Base-by-base conservation (phyloP, 2,797 vertebrate species). In the Oreochromis mossambicus region DNA sequence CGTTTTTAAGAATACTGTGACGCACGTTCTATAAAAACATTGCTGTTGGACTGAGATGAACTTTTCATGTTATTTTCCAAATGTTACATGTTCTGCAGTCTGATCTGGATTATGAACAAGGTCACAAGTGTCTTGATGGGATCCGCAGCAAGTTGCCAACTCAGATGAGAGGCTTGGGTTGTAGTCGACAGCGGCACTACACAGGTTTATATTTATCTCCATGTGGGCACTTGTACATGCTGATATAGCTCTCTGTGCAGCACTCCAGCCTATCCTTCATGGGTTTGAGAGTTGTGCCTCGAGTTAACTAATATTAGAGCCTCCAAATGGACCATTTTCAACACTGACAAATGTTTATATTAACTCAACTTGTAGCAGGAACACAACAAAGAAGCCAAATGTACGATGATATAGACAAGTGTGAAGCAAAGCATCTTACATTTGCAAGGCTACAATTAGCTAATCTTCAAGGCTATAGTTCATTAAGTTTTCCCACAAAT, bases 121-220 rank as follows among this genome's bases (percentile, higher is more conserved):
- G 79, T 88, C 80, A 83, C 8, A n/a, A 81, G 75, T 52, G 75
- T 82, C 77, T 84, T 79, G 79, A 91, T 86, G 80, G 70, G 73
- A 55, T 86, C 80, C 75, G 80, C 54, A 73, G 46, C 63, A 15
- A 82, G 81, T 73, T 86, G 68, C 76, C 61, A 61, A 26, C 78
- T 81, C 4, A 36, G 82, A 86, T 86, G 70, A 91, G 86, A 91
- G 84, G 83, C 70, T 84, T 50, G 73, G 9, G 19, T 84, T 78
- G 12, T 52, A 76, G 77, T 46, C 61, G 36, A 77, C 70, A 77
- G 73, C 55, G 68, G 80, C 11, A 76, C 52, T 77, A 68, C 77
- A 63, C 63, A 38, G 82, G 66, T 79, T 87, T 89, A 87, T 86
- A 90, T 90, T 80, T 83, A 89, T 87, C 88, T 88, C 76, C 43